Conservation (phyloP, 2,888 invertebrate genomes). For the Drosophila parthenogenetica region DNA sequence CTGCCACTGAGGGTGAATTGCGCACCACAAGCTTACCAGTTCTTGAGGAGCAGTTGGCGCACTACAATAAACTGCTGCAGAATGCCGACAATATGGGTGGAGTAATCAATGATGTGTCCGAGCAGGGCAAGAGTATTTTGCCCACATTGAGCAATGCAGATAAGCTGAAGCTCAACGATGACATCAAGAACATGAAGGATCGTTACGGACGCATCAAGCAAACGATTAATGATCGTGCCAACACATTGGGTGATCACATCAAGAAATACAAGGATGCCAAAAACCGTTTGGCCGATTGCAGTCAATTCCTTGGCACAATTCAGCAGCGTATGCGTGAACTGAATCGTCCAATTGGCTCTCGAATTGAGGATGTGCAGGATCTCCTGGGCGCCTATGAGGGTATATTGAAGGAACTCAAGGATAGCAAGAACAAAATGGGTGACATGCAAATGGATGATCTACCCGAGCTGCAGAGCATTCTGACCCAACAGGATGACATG, state of each 20-base stretch:
- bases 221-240: conserved; percentile 91
- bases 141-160: conserved; percentile 94
- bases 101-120: conserved; percentile 90
- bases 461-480: conserved; percentile 91
- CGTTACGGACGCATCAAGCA: conserved; percentile 91
- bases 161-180: conserved; percentile 92
- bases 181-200: conserved; percentile 91
- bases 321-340: conserved; percentile 93
- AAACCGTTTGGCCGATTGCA: conserved; percentile 91
- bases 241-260: conserved; percentile 91
- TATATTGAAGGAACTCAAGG: conserved; percentile 91
- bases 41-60: conserved; percentile 94
- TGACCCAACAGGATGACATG: conserved; percentile 93
- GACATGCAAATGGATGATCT: conserved; percentile 91
- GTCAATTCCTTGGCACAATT: conserved; percentile 92
- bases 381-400: conserved; percentile 91
- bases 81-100: conserved; percentile 90
- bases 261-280: conserved; percentile 93
- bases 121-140: conserved; percentile 92
- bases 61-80: conserved; percentile 91
- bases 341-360: conserved; percentile 94
- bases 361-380: conserved; percentile 95
- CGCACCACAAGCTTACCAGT: conserved; percentile 92
- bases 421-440: conserved; percentile 91
- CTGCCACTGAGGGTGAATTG: conserved; percentile 92